Evolutionary conservation across 2,113 vertebrate species (phyloP).

Genomic region (Argyrosomus japonicus): DNA sequence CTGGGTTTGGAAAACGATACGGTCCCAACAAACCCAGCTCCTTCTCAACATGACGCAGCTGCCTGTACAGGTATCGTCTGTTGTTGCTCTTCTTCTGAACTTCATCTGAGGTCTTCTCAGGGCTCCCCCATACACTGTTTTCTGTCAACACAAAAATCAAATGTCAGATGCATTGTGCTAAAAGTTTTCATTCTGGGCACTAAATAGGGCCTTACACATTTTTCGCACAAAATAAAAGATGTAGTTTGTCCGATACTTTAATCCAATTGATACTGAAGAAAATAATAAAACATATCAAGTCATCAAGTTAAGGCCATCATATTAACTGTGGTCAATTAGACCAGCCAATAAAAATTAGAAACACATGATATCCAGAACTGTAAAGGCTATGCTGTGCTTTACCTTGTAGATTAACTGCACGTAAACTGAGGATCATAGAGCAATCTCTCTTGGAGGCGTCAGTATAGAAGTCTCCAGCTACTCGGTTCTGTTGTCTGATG

Average conservation of each 20-base stretch:
- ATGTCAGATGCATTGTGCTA: neutral
- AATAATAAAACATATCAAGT: neutral
- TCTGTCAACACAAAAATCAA: slow-evolving; percentile 65
- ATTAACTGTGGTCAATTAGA: neutral
- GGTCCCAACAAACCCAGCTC: slow-evolving; percentile 87
- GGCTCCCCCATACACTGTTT: slow-evolving; percentile 63
- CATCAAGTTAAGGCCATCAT: neutral
- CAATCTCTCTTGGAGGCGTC: slow-evolving; percentile 81
- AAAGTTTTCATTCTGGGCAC: too few relatives aligned
- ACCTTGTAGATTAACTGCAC: slow-evolving; percentile 86
- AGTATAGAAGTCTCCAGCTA: slow-evolving; percentile 79
- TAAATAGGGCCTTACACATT: too few relatives aligned
- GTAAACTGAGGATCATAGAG: slow-evolving; percentile 80
- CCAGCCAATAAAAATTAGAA: neutral
- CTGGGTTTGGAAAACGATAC: slow-evolving; percentile 81
- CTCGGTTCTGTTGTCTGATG: slow-evolving; percentile 86
- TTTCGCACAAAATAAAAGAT: too few relatives aligned
- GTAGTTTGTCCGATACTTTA: too few relatives aligned
- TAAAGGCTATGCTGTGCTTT: slow-evolving; percentile 20
- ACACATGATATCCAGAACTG: neutral
- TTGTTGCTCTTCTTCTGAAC: slow-evolving; percentile 82
- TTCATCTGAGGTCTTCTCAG: slow-evolving; percentile 69
- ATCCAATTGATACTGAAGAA: too few relatives aligned
- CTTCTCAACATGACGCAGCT: slow-evolving; percentile 89
- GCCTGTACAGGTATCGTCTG: slow-evolving; percentile 86